These are phyloP conservation scores for Tetramorium parvispinum DNA, from an alignment of 1,140 invertebrate species.

Conservation along the genomic window DNA sequence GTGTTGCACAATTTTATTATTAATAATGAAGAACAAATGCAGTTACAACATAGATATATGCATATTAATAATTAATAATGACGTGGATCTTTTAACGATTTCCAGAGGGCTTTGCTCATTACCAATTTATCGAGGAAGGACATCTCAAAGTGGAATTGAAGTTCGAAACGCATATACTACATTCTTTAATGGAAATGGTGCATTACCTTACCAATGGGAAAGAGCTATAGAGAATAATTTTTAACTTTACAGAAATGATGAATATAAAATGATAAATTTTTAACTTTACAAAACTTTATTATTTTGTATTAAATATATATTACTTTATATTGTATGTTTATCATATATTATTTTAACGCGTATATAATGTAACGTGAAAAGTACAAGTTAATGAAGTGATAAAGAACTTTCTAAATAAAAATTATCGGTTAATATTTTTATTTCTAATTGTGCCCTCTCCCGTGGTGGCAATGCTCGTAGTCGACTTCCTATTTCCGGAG, in stretches of 20 bases:
- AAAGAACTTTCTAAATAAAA: not conserved
- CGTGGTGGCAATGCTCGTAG: not conserved
- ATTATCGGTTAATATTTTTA: not conserved
- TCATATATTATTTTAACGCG: no score
- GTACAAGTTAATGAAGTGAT: not conserved
- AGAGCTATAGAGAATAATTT: not conserved
- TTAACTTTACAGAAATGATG: not conserved
- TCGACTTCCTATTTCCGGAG: not conserved
- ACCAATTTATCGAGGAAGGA: not conserved
- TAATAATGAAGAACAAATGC: not conserved
- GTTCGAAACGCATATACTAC: not conserved
- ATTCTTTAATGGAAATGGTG: not conserved
- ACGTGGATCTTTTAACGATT: not conserved
- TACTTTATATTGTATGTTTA: no score
- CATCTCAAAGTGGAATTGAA: not conserved
- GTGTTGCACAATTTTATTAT: conserved; percentile 1
- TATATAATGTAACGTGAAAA: not conserved
- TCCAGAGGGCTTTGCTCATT: not conserved
- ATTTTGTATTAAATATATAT: no score
- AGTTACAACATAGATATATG: not conserved
- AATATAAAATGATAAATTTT: not conserved
- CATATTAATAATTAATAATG: not conserved
- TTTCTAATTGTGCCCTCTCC: not conserved
- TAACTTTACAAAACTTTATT: not conserved
- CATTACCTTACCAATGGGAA: not conserved